These are phyloP conservation scores for Anas georgica DNA, from an alignment of 2,797 vertebrate species.

Conservation along the genomic window DNA sequence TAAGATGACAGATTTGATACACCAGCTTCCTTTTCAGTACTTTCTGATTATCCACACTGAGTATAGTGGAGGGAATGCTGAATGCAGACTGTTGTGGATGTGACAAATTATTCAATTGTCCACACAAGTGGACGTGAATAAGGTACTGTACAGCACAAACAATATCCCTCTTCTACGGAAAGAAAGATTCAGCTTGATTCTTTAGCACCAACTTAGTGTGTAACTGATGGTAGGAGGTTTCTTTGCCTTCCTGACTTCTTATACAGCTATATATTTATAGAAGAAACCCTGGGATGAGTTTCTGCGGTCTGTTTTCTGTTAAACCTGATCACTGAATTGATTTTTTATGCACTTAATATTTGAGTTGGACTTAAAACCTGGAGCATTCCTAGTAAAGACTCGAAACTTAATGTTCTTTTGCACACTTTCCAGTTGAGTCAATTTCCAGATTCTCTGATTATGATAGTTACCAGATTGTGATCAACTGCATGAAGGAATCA, in stretches of 20 bases:
- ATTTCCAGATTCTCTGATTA: neutral
- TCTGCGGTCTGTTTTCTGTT: neutral
- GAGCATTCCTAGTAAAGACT: neutral
- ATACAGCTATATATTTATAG: neutral
- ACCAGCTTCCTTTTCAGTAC: neutral
- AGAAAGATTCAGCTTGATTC: neutral
- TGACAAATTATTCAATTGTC: neutral
- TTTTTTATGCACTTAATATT: neutral
- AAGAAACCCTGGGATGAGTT: neutral
- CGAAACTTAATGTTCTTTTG: neutral
- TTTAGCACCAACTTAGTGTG: neutral
- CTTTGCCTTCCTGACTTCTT: neutral
- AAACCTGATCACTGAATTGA: neutral
- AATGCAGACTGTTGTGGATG: neutral
- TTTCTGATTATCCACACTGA: neutral
- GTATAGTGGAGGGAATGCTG: neutral
- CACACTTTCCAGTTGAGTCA: accelerated
- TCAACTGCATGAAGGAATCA: neutral
- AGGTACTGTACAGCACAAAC: neutral
- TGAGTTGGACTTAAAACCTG: neutral
- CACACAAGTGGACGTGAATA: neutral
- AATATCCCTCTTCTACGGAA: neutral
- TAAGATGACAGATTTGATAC: neutral
- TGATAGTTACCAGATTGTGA: neutral
- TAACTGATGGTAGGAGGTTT: neutral